A percentile compares a stretch with the other conserved stretches of the same genome.
These are phyloP conservation scores for Engystomops pustulosus DNA, from an alignment of 2,113 vertebrate species.

Conservation along the genomic window DNA sequence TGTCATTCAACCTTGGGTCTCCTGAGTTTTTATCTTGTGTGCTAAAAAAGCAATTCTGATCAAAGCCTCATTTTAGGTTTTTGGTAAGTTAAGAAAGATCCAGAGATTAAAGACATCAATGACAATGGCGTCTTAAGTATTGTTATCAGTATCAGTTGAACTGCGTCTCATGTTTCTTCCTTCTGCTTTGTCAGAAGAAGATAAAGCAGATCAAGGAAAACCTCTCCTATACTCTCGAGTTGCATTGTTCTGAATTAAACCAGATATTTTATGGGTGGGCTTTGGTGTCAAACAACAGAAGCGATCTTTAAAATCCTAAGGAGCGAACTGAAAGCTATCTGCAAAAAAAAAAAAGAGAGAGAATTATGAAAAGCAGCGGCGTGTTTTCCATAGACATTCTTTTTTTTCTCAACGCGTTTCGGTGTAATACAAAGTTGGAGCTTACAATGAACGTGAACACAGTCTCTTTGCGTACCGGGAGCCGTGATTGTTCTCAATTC, in stretches of 20 bases:
- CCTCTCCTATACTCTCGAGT: conserved; percentile 30
- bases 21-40: background rate
- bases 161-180: background rate
- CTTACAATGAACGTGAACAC: conserved; percentile 36
- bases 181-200: conserved; percentile 11
- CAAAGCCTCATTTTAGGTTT: background rate
- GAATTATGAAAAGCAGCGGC: conserved; percentile 22
- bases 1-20: background rate
- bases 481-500: conserved; percentile 52
- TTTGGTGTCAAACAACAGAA: conserved; percentile 47
- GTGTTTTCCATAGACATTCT: conserved; percentile 28
- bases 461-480: conserved; percentile 35
- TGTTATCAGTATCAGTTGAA: conserved; percentile 3
- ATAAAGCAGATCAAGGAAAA: conserved; percentile 44
- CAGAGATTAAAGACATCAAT: conserved; percentile 15
- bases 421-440: conserved; percentile 34
- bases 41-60: background rate
- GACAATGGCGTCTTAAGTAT: conserved; percentile 13
- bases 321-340: background rate
- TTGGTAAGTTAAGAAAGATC: background rate
- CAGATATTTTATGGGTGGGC: conserved; percentile 52
- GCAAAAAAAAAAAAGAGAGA: background rate
- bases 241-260: conserved; percentile 46
- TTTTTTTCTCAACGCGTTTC: conserved; percentile 3
- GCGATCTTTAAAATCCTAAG: conserved; percentile 39